Percentiles rank a stretch among this genome's conserved stretches.
phyloP scores from a whole-genome alignment of 92 coral and sea anemone genomes.

The Porites cylindrica region DNA sequence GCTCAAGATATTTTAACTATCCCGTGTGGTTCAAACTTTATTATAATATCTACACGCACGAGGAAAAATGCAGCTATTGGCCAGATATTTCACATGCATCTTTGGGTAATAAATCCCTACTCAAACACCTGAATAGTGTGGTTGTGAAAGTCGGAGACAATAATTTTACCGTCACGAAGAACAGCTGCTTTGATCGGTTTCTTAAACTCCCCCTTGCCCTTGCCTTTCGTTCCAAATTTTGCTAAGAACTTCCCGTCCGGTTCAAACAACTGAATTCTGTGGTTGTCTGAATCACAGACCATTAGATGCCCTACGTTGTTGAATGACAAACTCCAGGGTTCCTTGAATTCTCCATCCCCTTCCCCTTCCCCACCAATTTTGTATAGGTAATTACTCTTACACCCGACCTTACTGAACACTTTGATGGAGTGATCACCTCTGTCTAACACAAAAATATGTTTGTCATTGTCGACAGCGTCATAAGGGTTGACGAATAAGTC shows the following conservation, averaged over 20 bases:
- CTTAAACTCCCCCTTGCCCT: conserved; percentile 27
- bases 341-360: conserved; percentile 46
- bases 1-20: too few species aligned
- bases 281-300: conserved; percentile 57
- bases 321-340: conserved; percentile 55
- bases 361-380: conserved; percentile 45
- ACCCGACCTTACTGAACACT: conserved; percentile 40
- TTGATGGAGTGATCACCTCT: conserved; percentile 46
- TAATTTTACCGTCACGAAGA: conserved; percentile 54
- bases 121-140: conserved; percentile 45
- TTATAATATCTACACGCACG: too few species aligned
- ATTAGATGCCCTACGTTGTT: conserved; percentile 57
- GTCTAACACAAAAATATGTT: conserved; percentile 37
- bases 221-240: conserved; percentile 53
- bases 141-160: conserved; percentile 51
- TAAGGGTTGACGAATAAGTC: conserved; percentile 24
- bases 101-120: neutral
- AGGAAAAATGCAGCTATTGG: too few species aligned
- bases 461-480: conserved; percentile 35
- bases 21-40: too few species aligned
- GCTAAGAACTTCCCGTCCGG: conserved; percentile 43
- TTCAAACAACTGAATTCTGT: conserved; percentile 56
- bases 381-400: conserved; percentile 25
- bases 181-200: conserved; percentile 47
- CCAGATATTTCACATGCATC: too few species aligned